phyloP scores from a whole-genome alignment of 1,140 invertebrate species.

The Himalopsyche phryganea region DNA sequence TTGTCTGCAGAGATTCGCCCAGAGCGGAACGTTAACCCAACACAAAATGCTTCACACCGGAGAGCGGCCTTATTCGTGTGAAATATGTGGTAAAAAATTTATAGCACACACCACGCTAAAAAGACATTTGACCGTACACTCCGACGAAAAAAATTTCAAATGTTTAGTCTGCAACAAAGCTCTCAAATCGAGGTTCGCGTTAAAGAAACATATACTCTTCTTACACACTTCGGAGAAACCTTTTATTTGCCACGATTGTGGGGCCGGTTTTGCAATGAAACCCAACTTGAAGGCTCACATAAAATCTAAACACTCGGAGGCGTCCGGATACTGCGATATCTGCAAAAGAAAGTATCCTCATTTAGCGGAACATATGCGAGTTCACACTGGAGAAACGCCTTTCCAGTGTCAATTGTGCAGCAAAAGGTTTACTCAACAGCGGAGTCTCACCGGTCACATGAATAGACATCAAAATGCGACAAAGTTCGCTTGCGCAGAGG shows the following conservation, averaged over 20 bases:
- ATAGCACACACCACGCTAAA: slow-evolving; percentile 6
- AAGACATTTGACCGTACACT: slow-evolving; percentile 40
- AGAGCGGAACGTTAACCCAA: slow-evolving; percentile 31
- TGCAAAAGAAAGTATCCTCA: slow-evolving; percentile 47
- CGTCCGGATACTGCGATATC: slow-evolving; percentile 43
- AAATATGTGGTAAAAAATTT: slow-evolving; percentile 64
- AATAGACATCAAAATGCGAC: slow-evolving; percentile 46
- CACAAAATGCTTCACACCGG: slow-evolving; percentile 65
- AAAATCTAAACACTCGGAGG: slow-evolving; percentile 44
- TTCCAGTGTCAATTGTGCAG: slow-evolving; percentile 56
- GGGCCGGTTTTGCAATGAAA: slow-evolving; percentile 56
- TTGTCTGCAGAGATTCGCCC: slow-evolving; percentile 15
- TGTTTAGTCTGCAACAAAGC: slow-evolving; percentile 42
- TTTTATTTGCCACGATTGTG: slow-evolving; percentile 52
- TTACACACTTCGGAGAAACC: slow-evolving; percentile 29
- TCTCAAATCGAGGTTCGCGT: slow-evolving; percentile 40
- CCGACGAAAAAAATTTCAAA: slow-evolving; percentile 41
- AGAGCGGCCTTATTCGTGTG: slow-evolving; percentile 71
- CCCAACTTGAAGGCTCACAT: slow-evolving; percentile 51
- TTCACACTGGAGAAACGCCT: slow-evolving; percentile 67
- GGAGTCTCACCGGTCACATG: slow-evolving; percentile 43
- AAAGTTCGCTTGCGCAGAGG: slow-evolving; percentile 45
- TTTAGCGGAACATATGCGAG: slow-evolving; percentile 57
- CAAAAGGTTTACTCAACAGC: slow-evolving; percentile 45
- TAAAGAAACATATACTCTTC: slow-evolving; percentile 39